Percentiles rank a stretch among this genome's conserved stretches.
Conservation (phyloP, 1,140 invertebrate genomes). For the Zaprionus camerounensis region DNA sequence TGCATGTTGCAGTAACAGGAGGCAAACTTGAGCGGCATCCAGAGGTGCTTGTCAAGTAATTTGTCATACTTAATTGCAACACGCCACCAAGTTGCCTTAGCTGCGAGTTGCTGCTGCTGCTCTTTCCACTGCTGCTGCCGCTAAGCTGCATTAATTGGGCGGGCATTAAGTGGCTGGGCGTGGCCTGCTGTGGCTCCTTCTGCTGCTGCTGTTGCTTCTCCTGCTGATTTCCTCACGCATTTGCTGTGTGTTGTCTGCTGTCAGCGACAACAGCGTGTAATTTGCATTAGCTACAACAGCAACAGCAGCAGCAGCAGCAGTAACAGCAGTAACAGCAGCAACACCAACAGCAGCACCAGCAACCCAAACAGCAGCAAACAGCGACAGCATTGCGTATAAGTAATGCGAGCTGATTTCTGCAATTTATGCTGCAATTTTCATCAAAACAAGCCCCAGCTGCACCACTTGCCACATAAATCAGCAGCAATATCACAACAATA, state of each 20-base stretch:
- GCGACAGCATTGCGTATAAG: constrained; percentile 35
- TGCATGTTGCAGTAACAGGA: constrained; percentile 9
- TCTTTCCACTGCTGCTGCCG: constrained; percentile 4
- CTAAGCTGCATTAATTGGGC: constrained; percentile 62
- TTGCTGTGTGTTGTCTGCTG: constrained; percentile 15
- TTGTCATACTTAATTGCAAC: constrained; percentile 68
- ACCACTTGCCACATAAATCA: background rate
- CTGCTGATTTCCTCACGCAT: constrained; percentile 24
- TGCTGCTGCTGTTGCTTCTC: background rate
- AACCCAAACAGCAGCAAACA: background rate
- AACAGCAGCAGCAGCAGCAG: background rate
- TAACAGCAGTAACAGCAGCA: background rate
- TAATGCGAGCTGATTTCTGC: constrained; percentile 23
- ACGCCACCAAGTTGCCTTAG: constrained; percentile 55
- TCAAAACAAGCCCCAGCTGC: constrained; percentile 9
- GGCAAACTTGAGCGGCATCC: constrained; percentile 28
- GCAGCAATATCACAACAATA: constrained; percentile 3
- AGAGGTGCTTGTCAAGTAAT: constrained; percentile 64
- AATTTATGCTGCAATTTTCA: constrained; percentile 29
- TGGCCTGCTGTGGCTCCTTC: background rate
- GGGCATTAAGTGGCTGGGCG: constrained; percentile 49
- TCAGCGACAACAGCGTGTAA: constrained; percentile 22
- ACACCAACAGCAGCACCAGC: background rate
- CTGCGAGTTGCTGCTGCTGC: constrained; percentile 9
- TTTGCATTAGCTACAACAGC: constrained; percentile 20